Evolutionary conservation across 2,888 invertebrate species (phyloP), one percentile per base, ranked within the genome.

Genomic region (Zeuzera pyrina): DNA sequence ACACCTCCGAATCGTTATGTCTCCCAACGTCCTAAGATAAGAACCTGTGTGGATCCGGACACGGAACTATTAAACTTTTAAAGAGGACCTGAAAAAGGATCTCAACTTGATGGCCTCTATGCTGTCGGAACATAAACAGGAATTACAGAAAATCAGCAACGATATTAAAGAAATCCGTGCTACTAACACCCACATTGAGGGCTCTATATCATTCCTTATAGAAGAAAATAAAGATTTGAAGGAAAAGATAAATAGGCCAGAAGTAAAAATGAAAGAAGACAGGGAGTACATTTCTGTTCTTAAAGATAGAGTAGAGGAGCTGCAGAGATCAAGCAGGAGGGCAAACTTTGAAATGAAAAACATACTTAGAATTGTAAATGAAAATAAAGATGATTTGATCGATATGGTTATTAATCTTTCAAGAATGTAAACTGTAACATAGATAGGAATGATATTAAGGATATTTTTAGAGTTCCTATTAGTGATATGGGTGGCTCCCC

Each of bases 321-420:
- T 19, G 5, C 19, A 19, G 19, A 19, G 5, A 19, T 6, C 19
- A 8, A 8, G 5, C 5, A 5, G 41, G 1, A 46, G 43, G 31
- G 12, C 29, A 1, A 35, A 36, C 13, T 16, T 45, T 3, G 39
- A 45, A 36, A 37, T 44, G 7, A 45, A 43, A 32, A 45, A 43
- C 22, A 38, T 45, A 2, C 45, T 39, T 2, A 35, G 11, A 36
- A 26, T n/a, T 2, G 5, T 3, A 2, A 31, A 25, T 2, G 41
- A 45, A 30, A 32, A 34, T 2, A 45, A 38, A 12, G 40, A 35
- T 21, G 38, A 42, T n/a, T 15, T 45, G 2, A 15, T 42, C 1
- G 16, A 37, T 1, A 39, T 45, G 38, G 30, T 36, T 1, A 2
- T 30, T 2, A 6, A 19, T 4, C 29, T 45, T 6, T 30, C 34